Conservation (phyloP, 2,888 invertebrate species). For the Ophion ventricosus region DNA sequence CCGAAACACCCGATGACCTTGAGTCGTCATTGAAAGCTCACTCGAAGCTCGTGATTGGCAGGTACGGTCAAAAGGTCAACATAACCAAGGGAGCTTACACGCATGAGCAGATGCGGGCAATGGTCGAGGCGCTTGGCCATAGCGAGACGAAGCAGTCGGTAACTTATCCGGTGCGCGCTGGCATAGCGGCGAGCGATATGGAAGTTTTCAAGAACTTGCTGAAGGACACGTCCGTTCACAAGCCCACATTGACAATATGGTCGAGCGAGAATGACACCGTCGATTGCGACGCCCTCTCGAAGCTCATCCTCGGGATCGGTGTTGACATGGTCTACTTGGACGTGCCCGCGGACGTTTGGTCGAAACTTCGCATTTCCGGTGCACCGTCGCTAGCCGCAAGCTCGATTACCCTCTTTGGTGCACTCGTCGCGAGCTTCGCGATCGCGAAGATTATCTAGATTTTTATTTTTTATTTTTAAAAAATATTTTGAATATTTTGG, state of each 20-base stretch:
- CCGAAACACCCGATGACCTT: too few relatives aligned
- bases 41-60: conserved; percentile 47
- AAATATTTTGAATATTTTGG: neutral
- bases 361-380: conserved; percentile 67
- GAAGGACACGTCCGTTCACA: conserved; percentile 82
- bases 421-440: conserved; percentile 51
- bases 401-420: conserved; percentile 36
- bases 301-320: conserved; percentile 88
- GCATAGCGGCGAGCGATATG: conserved; percentile 88
- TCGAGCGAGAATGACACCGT: conserved; percentile 88
- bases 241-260: conserved; percentile 92
- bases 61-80: conserved; percentile 70
- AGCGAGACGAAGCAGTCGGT: conserved; percentile 87
- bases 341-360: conserved; percentile 86
- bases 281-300: conserved; percentile 86
- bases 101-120: conserved; percentile 87
- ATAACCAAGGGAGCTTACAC: conserved; percentile 86
- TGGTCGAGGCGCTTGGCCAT: conserved; percentile 86
- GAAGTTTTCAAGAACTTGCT: conserved; percentile 86
- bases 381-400: conserved; percentile 45
- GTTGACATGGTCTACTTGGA: conserved; percentile 90
- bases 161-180: conserved; percentile 92
- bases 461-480: neutral
- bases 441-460: conserved; percentile 44
- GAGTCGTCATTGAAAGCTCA: too few relatives aligned